Conservation (phyloP, 2,113 vertebrate species). For the Isurus oxyrinchus region DNA sequence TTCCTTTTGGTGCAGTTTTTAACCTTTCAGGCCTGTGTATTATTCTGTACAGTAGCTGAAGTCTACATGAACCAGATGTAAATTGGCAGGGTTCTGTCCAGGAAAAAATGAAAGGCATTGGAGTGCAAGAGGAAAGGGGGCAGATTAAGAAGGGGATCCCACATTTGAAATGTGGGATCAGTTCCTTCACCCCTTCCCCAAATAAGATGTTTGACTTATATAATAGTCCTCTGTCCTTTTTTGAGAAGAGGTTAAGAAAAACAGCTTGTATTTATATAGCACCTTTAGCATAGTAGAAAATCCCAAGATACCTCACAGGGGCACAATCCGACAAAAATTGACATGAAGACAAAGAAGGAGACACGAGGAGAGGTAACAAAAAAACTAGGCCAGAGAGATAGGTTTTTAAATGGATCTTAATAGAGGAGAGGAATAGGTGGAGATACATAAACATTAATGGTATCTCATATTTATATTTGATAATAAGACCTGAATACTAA, state of each 20-base stretch:
- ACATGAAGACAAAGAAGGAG: background rate
- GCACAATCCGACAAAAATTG: background rate
- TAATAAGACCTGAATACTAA: background rate
- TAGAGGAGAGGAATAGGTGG: background rate
- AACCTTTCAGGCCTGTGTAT: constrained; percentile 3
- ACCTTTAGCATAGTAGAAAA: background rate
- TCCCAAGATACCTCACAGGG: background rate
- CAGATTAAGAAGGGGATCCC: background rate
- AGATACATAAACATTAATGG: background rate
- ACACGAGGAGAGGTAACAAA: background rate
- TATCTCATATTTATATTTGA: background rate
- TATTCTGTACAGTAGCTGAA: constrained; percentile 22
- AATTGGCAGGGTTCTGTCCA: background rate
- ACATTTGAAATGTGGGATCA: background rate
- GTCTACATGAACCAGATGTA: constrained; percentile 20
- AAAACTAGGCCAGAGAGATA: background rate
- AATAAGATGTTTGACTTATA: background rate
- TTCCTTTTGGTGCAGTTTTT: constrained; percentile 10
- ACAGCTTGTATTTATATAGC: background rate
- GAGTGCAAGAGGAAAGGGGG: background rate
- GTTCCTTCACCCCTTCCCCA: too few species aligned
- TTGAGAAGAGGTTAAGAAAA: background rate
- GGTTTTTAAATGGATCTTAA: background rate
- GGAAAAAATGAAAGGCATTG: background rate
- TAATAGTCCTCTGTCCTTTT: background rate